Evolutionary conservation across 2,888 invertebrate species (phyloP), one percentile per base, ranked within the genome.

Genomic region (Resseliella maxima): DNA sequence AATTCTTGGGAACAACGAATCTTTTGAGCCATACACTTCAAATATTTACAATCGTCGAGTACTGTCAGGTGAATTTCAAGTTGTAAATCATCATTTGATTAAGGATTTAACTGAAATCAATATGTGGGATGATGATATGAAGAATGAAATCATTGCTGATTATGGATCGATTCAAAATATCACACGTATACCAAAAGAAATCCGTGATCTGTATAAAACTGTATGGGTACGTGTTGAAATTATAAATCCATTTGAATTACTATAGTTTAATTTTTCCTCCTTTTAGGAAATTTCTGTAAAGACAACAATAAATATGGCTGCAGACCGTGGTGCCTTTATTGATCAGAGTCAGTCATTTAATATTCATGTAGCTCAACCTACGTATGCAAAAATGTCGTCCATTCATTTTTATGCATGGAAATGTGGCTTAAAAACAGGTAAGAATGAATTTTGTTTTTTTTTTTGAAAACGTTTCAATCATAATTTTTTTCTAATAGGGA

Each of bases 361-460:
- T 91, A 95, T 99, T 88, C 98, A 99, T 91, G 97, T 99, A 87
- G 98, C 97, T 6, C 95, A 97, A 90, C 98, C 99, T 5, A 97
- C 95, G 89, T 97, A 97, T 90, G 97, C 96, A 5, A 97, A 97
- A 90, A 92, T 99, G 86, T 97, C 98, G 1, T 99, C 99, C 1
- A 99, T 99, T 94, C 99, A 99, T 92, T 99, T 99, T 91, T 97
- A 97, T 90, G 97, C 97, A 0, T 99, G 99, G 99, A 95, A 96
- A 92, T 93, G 95, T 91, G 99, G 99, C 2, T 92, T 99, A 87
- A 99, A 99, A 92, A 99, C 99, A 0, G 99, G 99, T 86, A 99
- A 99, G 99, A 99, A 99, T 91, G 99, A 99, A 90, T 92, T 99
- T 8, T 99, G 41, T 41, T 41, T 41, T 41, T 41, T 12, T 12